Evolutionary conservation across 2,797 vertebrate species (phyloP).

Genomic region (Apogon talboti): DNA sequence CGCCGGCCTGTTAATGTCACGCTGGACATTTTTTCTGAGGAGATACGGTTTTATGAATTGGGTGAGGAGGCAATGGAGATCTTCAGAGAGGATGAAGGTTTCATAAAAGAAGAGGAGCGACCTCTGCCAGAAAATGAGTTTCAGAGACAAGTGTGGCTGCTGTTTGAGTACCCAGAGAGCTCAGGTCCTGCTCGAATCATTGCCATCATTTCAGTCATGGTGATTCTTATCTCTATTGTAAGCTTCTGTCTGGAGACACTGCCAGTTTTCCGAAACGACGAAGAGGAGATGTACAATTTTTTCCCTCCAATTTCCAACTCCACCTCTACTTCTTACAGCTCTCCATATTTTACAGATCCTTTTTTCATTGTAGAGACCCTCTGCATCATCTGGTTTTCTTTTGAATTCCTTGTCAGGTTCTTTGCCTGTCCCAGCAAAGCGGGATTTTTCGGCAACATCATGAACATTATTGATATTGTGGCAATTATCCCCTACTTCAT

Average conservation of each 20-base stretch:
- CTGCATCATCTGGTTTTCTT: constrained; percentile 99
- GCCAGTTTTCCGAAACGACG: constrained; percentile 93
- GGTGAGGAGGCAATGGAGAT: constrained; percentile 99
- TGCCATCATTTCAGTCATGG: constrained; percentile 97
- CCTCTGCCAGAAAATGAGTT: constrained; percentile 95
- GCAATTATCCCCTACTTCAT: constrained; percentile 99
- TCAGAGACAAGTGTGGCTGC: constrained; percentile 96
- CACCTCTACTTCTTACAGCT: constrained; percentile 80
- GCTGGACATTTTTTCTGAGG: constrained; percentile 97
- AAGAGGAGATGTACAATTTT: constrained; percentile 83
- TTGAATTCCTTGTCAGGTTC: constrained; percentile 97
- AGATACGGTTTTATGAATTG: constrained; percentile 97
- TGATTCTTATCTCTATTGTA: constrained; percentile 98
- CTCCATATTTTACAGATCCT: constrained; percentile 94
- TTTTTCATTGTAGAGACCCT: constrained; percentile 99
- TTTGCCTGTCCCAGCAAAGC: constrained; percentile 99
- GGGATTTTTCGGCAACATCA: constrained; percentile 98
- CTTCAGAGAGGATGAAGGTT: constrained; percentile 97
- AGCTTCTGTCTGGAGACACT: constrained; percentile 98
- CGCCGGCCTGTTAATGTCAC: constrained; percentile 96
- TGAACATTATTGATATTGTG: constrained; percentile 99
- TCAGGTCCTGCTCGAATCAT: constrained; percentile 96
- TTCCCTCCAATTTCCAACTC: constrained; percentile 60
- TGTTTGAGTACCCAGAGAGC: constrained; percentile 98
- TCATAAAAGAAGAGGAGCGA: constrained; percentile 95